Evolutionary conservation across 2,113 vertebrate species (phyloP).

Genomic region (Spermophilus dauricus): DNA sequence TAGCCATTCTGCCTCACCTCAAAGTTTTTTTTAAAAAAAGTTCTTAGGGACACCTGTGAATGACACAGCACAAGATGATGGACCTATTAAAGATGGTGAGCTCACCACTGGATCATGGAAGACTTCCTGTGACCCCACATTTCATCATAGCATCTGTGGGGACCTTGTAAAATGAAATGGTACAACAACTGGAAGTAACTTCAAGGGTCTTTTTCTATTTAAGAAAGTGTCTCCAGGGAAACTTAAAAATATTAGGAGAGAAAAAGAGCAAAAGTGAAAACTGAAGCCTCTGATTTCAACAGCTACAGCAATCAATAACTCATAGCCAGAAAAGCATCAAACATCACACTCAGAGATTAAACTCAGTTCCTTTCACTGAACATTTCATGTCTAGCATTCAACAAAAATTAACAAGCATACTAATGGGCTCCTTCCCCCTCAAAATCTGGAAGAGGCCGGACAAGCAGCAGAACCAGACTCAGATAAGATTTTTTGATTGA

Average conservation of each 20-base stretch:
- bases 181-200: too few species aligned
- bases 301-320: not conserved
- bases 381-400: not conserved
- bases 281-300: not conserved
- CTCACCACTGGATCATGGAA: too few species aligned
- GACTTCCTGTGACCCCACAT: not conserved
- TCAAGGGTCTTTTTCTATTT: too few species aligned
- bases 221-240: not conserved
- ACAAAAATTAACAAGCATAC: not conserved
- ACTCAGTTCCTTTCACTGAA: not conserved
- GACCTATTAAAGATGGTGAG: too few species aligned
- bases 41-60: not conserved
- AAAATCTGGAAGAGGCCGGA: not conserved
- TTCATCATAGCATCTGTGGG: too few species aligned
- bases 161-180: not conserved
- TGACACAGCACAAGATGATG: not conserved
- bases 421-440: not conserved
- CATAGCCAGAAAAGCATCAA: not conserved
- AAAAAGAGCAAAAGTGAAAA: not conserved
- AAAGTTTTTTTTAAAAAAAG: not conserved
- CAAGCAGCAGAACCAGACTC: not conserved
- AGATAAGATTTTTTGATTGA: not conserved
- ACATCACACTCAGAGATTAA: not conserved
- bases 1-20: not conserved
- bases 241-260: not conserved